phyloP scores from a whole-genome alignment of 2,113 vertebrate species.

The Bubo blakistoni region DNA sequence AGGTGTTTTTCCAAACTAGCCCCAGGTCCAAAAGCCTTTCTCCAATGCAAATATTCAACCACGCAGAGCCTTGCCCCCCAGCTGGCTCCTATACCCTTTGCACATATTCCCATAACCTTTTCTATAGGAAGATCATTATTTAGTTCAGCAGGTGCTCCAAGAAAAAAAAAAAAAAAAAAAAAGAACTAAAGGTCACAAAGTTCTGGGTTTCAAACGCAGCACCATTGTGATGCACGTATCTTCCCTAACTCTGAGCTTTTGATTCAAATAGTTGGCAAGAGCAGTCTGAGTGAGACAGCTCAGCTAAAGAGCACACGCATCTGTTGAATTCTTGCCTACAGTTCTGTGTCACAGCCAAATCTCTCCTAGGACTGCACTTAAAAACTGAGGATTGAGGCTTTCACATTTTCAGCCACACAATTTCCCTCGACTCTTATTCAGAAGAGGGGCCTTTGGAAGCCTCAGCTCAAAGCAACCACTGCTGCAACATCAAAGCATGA shows the following conservation, averaged over 20 bases:
- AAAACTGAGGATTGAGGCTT: not conserved
- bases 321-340: not conserved
- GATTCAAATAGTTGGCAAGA: not conserved
- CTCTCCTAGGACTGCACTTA: not conserved
- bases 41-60: not conserved
- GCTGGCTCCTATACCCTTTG: not conserved
- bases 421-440: not conserved
- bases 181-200: not conserved
- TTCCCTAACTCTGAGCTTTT: not conserved
- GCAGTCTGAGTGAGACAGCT: not conserved
- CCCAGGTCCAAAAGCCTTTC: not conserved
- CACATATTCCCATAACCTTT: not conserved
- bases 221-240: not conserved
- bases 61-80: not conserved
- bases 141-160: not conserved
- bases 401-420: not conserved
- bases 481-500: not conserved
- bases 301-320: not conserved
- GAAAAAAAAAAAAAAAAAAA: no score
- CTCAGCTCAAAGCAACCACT: not conserved
- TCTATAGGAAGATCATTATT: not conserved
- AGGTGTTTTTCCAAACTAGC: not conserved
- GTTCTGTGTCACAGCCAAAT: not conserved
- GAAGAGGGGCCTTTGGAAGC: not conserved
- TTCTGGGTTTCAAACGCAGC: not conserved